Evolutionary conservation across 2,888 invertebrate species (phyloP), one percentile per base, ranked within the genome.

Genomic region (Entomobrya multifasciata): DNA sequence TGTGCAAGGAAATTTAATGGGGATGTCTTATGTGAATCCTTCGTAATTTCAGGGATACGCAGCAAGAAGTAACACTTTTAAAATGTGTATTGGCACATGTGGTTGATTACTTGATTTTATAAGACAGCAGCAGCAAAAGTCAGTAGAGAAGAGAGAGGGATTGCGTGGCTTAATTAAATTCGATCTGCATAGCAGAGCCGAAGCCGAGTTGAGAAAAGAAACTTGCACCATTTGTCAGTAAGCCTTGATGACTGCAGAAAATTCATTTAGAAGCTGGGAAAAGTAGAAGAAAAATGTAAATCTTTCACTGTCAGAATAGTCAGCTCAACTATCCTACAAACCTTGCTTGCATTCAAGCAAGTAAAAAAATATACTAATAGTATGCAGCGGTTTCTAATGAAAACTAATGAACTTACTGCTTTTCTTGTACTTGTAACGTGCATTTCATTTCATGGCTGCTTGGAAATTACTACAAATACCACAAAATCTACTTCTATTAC

Each of bases 381-480:
- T 70, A 70, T 70, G 70, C 70, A 70, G 15, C n/a, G 47, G 70
- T 70, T 65, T 70, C 70, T 70, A 70, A 70, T 70, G 70, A 70
- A 70, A 70, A 70, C 70, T 70, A 70, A 70, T 70, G 70, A 70
- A 70, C 70, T 70, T 70, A 1, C 27, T 36, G n/a, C 47, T 41
- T 41, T 1, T 67, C 41, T 13, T 27, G 60, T 60, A 60, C 30
- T 57, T 57, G 25, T 25, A 57, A 13, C 67, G 41, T 13, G 47
- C 25, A 70, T n/a, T 47, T 44, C 44, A 47, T 44, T 70, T 70
- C 41, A 67, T 41, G n/a, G 60, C 25, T 60, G 60, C 25, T 60
- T 4, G 25, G 22, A 67, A 44, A 20, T 67, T 15, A 27, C 60
- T 27, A 60, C 60, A 67, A 67, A 22, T 8, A 30, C 4, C 3